These are phyloP conservation scores for Hippocampus mohnikei DNA, from an alignment of 2,113 vertebrate species.

Conservation along the genomic window DNA sequence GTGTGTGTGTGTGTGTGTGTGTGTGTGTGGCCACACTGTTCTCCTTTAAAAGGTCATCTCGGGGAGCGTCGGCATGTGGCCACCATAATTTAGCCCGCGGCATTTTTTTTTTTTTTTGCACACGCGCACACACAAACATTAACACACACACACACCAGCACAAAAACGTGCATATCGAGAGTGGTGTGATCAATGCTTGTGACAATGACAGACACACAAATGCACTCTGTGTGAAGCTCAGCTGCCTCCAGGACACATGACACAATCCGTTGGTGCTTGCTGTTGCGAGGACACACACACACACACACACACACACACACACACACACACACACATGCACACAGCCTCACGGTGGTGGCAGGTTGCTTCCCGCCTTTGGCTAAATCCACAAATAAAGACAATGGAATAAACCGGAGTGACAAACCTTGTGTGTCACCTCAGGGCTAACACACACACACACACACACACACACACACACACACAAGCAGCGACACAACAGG, in stretches of 20 bases:
- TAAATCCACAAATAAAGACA: slow-evolving; percentile 64
- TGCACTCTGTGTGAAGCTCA: slow-evolving; percentile 33
- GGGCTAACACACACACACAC: not conserved
- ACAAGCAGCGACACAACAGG: not conserved
- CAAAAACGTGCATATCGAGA: slow-evolving; percentile 21
- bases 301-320: slow-evolving; percentile 31
- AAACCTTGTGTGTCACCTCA: not conserved
- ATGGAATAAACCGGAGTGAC: slow-evolving; percentile 43
- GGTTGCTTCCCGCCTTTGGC: slow-evolving; percentile 44
- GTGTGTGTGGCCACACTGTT: slow-evolving; percentile 31
- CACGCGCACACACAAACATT: slow-evolving; percentile 9
- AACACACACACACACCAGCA: slow-evolving; percentile 10
- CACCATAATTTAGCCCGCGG: slow-evolving; percentile 47
- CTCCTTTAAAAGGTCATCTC: slow-evolving; percentile 49
- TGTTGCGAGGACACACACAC: not conserved
- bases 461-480: not conserved
- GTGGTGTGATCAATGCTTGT: slow-evolving; percentile 42
- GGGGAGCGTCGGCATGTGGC: slow-evolving; percentile 35
- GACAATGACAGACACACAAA: slow-evolving; percentile 46
- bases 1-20: slow-evolving; percentile 2
- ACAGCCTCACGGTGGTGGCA: slow-evolving; percentile 31
- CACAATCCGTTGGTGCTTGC: slow-evolving; percentile 11
- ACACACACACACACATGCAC: slow-evolving; percentile 24
- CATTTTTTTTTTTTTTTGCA: slow-evolving; percentile 4
- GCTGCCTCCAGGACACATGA: slow-evolving; percentile 36